Evolutionary conservation across 2,797 vertebrate genomes (phyloP), one percentile per base, ranked within the genome.

Genomic region (Esox masquinongy): DNA sequence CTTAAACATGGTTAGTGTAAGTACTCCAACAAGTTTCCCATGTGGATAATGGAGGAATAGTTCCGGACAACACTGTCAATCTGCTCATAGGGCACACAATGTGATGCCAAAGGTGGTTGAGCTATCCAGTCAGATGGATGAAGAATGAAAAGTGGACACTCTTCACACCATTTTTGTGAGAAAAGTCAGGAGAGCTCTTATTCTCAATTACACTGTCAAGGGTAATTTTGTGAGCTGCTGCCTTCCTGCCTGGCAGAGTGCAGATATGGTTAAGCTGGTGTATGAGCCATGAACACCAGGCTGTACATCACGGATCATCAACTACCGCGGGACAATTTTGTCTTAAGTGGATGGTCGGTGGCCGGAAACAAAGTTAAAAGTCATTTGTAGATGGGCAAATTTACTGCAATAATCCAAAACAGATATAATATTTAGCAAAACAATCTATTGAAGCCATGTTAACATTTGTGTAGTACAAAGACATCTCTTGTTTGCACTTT

Each of bases 221-320:
- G 69, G 67, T 68, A 64, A 67, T 80, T 56, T 77, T 68, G 67
- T 59, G 68, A 61, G 47, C 53, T 68, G 9, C 68, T 68, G 70
- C 7, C 19, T 59, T 36, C 36, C 22, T 17, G 51, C 56, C 68
- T 39, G 36, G 36, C 36, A 2, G 36, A 39, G 36, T 16, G 34
- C 43, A 34, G 14, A 34, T 51, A 1, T 43, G 34, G 19, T 36
- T 36, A 16, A 50, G 43, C 68, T 24, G 24, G 22, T 9, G 39
- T 70, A 39, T 39, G 61, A 29, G 24, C 11, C 26, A 3, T 9
- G 68, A 36, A n/a, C n/a, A 12, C 19, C 15, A 26, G 68, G 22
- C 68, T 26, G 4, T 50, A 49, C 16, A 24, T 70, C n/a, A 39
- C 36, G 36, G 36, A 39, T 39, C 36, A 39, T 39, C 36, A 39